These are phyloP conservation scores for Aspidapion aeneum DNA, from an alignment of 2,888 invertebrate genomes.

Conservation along the genomic window DNA sequence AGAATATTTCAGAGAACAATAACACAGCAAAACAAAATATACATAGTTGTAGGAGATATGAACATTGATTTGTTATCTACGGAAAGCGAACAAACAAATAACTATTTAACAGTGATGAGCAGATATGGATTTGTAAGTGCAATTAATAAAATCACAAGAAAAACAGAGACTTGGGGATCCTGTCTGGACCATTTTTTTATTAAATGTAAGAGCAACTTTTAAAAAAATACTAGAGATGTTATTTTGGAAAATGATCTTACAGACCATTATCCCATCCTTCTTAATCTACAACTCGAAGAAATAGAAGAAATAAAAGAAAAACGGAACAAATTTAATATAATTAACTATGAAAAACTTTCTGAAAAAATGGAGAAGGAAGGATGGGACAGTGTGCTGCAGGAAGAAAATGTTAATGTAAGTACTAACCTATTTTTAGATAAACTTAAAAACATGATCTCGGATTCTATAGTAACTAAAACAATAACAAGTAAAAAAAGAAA, in stretches of 20 bases:
- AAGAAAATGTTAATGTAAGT: not conserved
- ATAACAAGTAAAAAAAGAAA: too few relatives aligned
- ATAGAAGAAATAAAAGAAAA: not conserved
- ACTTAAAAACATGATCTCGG: too few relatives aligned
- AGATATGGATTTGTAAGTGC: slow-evolving; percentile 16
- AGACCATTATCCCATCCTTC: not conserved
- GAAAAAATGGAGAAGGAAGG: not conserved
- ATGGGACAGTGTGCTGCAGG: not conserved
- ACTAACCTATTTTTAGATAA: too few relatives aligned
- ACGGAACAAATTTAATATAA: not conserved
- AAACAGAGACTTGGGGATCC: not conserved
- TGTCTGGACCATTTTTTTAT: slow-evolving; percentile 19
- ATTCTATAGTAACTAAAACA: too few relatives aligned
- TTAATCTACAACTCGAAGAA: not conserved
- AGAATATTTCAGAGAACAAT: not conserved
- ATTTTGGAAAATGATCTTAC: not conserved
- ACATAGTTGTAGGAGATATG: not conserved
- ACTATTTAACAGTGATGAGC: slow-evolving; percentile 3
- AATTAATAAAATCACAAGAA: slow-evolving; percentile 13
- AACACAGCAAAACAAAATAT: slow-evolving; percentile 1
- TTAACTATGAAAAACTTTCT: not conserved
- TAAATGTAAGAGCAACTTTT: not conserved
- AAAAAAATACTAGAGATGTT: not conserved
- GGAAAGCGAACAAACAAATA: not conserved
- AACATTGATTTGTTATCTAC: not conserved